Conservation (phyloP, 2,888 invertebrate species). For the Thalpophila matura region DNA sequence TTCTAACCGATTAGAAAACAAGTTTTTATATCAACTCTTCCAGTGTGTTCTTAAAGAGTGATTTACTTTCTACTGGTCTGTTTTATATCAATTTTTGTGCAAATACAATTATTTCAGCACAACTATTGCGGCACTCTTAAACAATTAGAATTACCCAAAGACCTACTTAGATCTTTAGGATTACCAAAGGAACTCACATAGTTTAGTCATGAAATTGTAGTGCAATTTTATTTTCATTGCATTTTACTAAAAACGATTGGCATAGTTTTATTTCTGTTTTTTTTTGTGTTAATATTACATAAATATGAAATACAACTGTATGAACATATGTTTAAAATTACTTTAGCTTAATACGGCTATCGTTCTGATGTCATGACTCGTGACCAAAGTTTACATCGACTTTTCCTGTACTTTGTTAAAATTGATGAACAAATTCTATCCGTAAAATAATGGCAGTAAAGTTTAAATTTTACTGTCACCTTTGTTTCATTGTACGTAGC, state of each 20-base stretch:
- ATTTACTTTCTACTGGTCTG: slow-evolving; percentile 39
- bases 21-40: slow-evolving; percentile 23
- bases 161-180: slow-evolving; percentile 26
- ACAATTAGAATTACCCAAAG: slow-evolving; percentile 45
- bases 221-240: slow-evolving; percentile 42
- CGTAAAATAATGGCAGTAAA: slow-evolving; percentile 22
- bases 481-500: slow-evolving; percentile 43
- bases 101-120: slow-evolving; percentile 40
- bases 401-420: slow-evolving; percentile 33
- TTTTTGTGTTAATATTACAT: not conserved
- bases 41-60: slow-evolving; percentile 10
- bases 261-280: not conserved
- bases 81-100: slow-evolving; percentile 19
- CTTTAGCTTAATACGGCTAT: slow-evolving; percentile 8
- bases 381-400: slow-evolving; percentile 37
- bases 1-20: slow-evolving; percentile 14
- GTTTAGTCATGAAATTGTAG: slow-evolving; percentile 52
- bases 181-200: slow-evolving; percentile 42
- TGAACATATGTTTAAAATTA: not conserved
- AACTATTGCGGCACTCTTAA: slow-evolving; percentile 43
- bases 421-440: slow-evolving; percentile 6
- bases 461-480: slow-evolving; percentile 33
- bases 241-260: slow-evolving; percentile 5
- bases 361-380: slow-evolving; percentile 33
- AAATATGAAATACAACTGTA: not conserved